A percentile compares a stretch with the other conserved stretches of the same genome.
phyloP scores from a whole-genome alignment of 2,888 invertebrate species.

The Agrochola lychnidis region DNA sequence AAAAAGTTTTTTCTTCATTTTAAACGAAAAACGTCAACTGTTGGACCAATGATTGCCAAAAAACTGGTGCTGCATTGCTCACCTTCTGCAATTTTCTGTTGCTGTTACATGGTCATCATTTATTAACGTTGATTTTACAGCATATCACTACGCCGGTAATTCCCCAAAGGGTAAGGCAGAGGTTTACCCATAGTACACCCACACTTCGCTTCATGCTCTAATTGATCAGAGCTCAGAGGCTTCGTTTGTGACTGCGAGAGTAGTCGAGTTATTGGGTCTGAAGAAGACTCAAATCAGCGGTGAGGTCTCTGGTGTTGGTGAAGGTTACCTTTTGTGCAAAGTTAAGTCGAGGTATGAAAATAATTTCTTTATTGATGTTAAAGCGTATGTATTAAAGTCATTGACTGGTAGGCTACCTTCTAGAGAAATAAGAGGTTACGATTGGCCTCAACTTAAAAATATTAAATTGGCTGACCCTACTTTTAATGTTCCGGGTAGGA shows the following conservation, averaged over 20 bases:
- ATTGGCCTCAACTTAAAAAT: not conserved
- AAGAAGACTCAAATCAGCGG: not conserved
- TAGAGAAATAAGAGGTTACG: not conserved
- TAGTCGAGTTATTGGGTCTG: not conserved
- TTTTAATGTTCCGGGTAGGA: no score
- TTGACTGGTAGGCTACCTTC: not conserved
- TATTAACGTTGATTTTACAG: not conserved
- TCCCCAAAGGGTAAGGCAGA: not conserved
- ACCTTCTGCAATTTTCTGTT: not conserved
- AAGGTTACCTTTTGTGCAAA: conserved; percentile 2
- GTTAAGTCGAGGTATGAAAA: not conserved
- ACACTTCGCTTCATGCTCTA: not conserved
- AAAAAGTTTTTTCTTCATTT: not conserved
- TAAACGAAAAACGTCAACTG: not conserved
- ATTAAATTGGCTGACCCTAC: not conserved
- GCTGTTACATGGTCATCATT: not conserved
- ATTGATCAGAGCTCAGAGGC: not conserved
- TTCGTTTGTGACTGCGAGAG: not conserved
- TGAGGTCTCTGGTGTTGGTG: not conserved
- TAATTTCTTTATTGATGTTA: not conserved
- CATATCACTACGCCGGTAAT: not conserved
- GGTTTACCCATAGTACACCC: not conserved
- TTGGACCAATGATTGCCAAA: not conserved
- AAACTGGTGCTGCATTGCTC: not conserved
- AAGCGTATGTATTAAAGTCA: not conserved